Base-by-base conservation (phyloP, 2,888 invertebrate species). In the Parelbella ahira region DNA sequence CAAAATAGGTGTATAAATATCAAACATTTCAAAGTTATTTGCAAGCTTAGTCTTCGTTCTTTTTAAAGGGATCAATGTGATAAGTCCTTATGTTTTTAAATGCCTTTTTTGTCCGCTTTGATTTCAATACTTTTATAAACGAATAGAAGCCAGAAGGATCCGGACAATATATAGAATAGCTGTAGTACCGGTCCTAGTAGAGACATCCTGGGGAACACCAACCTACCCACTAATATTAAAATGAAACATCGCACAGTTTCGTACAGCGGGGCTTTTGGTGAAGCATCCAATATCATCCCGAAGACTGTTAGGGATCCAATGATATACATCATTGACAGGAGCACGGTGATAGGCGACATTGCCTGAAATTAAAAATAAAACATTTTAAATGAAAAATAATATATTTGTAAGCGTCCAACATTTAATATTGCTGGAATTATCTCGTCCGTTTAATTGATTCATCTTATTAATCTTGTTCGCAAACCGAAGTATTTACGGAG, bases 201-300 rank as follows among this genome's bases (percentile, higher is more conserved):
- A 2, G 60, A 47, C 19, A 67, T 56, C 11, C 73, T 51, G 7
- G 68, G 62, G 1, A 71, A 58, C 3, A 56, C 38, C 7, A 73
- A 50, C 33, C 68, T 54, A 43, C 72, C 68, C 3, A 58, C 53
- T 27, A 68, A 48, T 1, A 91, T 74, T 24, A 90, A 76, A 3
- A 88, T 44, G 9, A 88, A 62, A 58, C 92, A 93, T 9, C 93
- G 84, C 0, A 86, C 44, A 2, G 90, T 71, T 68, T 93, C 93
- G 38, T 90, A 77, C 0, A 88, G 58, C 11, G 88, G 86, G 0
- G 90, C 91, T 51, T 88, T 81, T 0, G 88, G 83, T 25, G 88
- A 86, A 29, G 90, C 88, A 50, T 93, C 93, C 50, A 93, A 88
- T 13, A 93, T 70, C 78, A 92, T 84, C 1, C 93, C 93, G 45